Evolutionary conservation across 2,797 vertebrate genomes (phyloP), one percentile per base, ranked within the genome.

Genomic region (Tangara arthus): DNA sequence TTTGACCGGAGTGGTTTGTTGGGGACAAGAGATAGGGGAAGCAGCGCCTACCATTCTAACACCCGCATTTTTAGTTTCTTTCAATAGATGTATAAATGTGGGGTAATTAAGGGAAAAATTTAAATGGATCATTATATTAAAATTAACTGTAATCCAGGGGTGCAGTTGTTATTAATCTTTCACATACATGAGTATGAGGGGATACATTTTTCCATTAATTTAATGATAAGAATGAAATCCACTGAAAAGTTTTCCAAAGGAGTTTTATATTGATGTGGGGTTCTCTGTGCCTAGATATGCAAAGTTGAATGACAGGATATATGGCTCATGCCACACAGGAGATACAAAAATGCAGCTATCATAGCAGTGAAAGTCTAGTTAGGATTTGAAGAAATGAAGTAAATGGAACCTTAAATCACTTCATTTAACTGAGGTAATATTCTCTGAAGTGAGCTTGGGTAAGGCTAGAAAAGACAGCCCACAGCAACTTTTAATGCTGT

Each of bases 71-170:
- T 50, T 18, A 18, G 49, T 77, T 92, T 83, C 59, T 87, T 93
- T 87, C 71, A 90, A 92, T 19, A 68, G 37, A 76, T 77, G 2
- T 42, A 76, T 73, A 86, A 93, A 80, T 82, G 82, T 68, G 28
- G 82, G 41, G 14, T 46, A 82, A 87, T 87, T 70, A 89, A 82
- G 12, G 14, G 16, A 70, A 72, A 64, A 35, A 21, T 52, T 92
- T 63, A 65, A 69, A 92, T 73, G 59, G 49, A 87, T 87, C 28
- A 87, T 87, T 94, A 60, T 77, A 95, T 92, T 71, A 80, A 92
- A 86, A 87, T 87, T 80, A 90, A 68, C 35, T 59, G 32, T 72
- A 80, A 70, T 82, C 56, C 17, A 81, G 30, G 7, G n/a, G 9
- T 66, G 9, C 34, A n/a, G 30, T 77, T 78, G 15, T 73, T 92